Evolutionary conservation across 2,888 invertebrate species (phyloP), one percentile per base, ranked within the genome.

Genomic region (Sinelater perroti): DNA sequence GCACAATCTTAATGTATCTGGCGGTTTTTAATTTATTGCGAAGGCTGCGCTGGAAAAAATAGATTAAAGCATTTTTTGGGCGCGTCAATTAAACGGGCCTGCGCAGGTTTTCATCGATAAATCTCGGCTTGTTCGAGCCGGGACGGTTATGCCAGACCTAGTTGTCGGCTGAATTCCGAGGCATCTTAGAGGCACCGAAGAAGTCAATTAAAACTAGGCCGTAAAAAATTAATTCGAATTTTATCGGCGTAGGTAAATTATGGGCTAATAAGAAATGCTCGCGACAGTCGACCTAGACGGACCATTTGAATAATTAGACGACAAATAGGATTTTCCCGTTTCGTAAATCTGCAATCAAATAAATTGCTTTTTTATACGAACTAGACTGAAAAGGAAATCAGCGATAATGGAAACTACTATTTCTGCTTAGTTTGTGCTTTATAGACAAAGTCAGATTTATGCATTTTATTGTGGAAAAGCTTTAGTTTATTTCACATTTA

Each of bases 1-100:
- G 24, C 16, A 40, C 26, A 40, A 40, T 10, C 11, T 38, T 38
- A 38, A 20, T 38, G 38, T 20, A 38, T 18, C 11, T 8, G 10
- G 18, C 10, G 20, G 18, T 11, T 14, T 11, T 38, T 20, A 20
- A 38, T 38, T 38, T 38, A 38, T 38, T 20, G 11, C 7, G 21
- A 38, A 10, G 6, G 11, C 6, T 10, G 11, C 10, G 14, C 2
- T 5, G 6, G 2, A 31, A 31, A 8, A 31, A 10, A 31, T 31
- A 31, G 10, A 31, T 31, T 31, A 28, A 28, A 28, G 28, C 28
- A 28, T 28, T 28, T 28, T 28, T 28, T 28, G 28, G 8, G 5
- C 28, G 28, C 28, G 28, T 28, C 28, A 28, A 28, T 28, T 28
- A 28, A 28, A 28, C 2, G 5, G 10, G 28, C n/a, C 28, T 10